These are phyloP conservation scores for Drosophila kanapiae DNA, from an alignment of 1,140 invertebrate species.

Conservation along the genomic window DNA sequence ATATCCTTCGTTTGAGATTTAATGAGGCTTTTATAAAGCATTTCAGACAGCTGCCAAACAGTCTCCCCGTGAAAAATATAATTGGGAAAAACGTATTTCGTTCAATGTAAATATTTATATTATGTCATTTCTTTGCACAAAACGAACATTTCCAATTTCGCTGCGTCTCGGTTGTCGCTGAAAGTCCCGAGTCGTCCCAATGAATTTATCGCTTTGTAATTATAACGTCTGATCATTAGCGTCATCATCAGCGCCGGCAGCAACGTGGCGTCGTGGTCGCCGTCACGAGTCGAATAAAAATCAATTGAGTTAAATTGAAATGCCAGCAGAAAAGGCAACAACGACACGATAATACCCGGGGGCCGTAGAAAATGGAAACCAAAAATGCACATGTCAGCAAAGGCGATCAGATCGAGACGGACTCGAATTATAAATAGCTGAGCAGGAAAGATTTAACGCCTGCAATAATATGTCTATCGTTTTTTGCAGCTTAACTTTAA, in stretches of 20 bases:
- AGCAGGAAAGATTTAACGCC: not conserved
- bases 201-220: slow-evolving; percentile 74
- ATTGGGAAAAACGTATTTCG: not conserved
- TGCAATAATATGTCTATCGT: not conserved
- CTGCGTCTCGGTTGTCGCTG: slow-evolving; percentile 2
- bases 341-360: slow-evolving; percentile 7
- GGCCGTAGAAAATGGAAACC: not conserved
- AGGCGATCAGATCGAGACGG: slow-evolving; percentile 4
- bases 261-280: slow-evolving; percentile 16
- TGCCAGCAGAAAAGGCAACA: slow-evolving; percentile 31
- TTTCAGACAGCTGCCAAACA: too few relatives aligned
- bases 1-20: too few relatives aligned
- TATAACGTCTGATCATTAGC: slow-evolving; percentile 72
- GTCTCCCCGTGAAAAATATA: not conserved
- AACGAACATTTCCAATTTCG: slow-evolving; percentile 15
- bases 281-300: slow-evolving; percentile 73
- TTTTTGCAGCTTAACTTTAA: not conserved
- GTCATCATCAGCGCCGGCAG: slow-evolving; percentile 35
- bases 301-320: slow-evolving; percentile 78
- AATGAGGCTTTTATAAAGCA: too few relatives aligned
- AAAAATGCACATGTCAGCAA: not conserved
- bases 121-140: slow-evolving; percentile 1
- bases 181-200: slow-evolving; percentile 33
- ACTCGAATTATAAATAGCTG: slow-evolving; percentile 5
- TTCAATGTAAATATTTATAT: slow-evolving; percentile 2